Evolutionary conservation across 2,888 invertebrate genomes (phyloP).

Genomic region (Tinea semifulvella): DNA sequence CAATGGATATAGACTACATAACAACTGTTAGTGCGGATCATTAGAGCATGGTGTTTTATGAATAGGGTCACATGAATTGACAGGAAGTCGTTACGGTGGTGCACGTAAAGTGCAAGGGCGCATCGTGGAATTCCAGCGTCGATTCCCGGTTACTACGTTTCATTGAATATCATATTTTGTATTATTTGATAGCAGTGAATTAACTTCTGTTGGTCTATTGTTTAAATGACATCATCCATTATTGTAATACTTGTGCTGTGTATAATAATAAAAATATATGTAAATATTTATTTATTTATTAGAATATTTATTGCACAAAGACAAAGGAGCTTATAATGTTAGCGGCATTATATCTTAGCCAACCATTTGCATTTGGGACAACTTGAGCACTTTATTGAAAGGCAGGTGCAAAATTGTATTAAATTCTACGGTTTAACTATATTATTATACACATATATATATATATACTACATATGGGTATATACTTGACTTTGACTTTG

Average conservation of each 20-base stretch:
- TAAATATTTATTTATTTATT: too few species aligned
- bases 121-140: slow-evolving; percentile 18
- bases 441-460: too few species aligned
- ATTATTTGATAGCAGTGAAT: neutral
- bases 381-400: too few species aligned
- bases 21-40: slow-evolving; percentile 28
- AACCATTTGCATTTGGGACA: too few species aligned
- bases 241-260: too few species aligned
- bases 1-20: slow-evolving; percentile 24
- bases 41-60: slow-evolving; percentile 36
- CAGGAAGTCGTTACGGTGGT: slow-evolving; percentile 33
- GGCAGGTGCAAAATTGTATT: too few species aligned
- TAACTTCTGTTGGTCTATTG: neutral
- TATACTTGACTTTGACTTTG: too few species aligned
- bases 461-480: too few species aligned
- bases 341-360: neutral
- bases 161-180: neutral
- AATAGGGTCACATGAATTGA: slow-evolving; percentile 40
- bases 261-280: too few species aligned
- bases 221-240: neutral
- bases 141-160: neutral
- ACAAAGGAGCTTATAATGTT: neutral
- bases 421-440: too few species aligned
- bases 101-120: slow-evolving; percentile 42
- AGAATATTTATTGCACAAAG: too few species aligned